Percentiles rank a stretch among this genome's conserved stretches.
Evolutionary conservation across 2,113 vertebrate species (phyloP).

Genomic region (Channa maculata): DNA sequence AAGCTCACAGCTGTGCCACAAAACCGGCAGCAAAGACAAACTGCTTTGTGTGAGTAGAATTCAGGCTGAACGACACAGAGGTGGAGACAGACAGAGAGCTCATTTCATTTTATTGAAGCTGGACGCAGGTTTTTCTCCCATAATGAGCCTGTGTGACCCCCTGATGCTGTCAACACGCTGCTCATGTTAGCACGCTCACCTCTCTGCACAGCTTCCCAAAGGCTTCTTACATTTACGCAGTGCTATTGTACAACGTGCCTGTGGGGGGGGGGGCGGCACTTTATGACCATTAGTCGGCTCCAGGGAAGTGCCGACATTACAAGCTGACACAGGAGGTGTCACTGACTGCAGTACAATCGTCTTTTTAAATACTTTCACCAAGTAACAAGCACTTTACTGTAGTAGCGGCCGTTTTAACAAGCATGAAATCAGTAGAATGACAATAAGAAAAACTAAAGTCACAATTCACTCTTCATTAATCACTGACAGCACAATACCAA

Average conservation of each 20-base stretch:
- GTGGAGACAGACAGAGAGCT: conserved; percentile 34
- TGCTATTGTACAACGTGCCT: conserved; percentile 20
- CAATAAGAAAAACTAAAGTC: too few relatives aligned
- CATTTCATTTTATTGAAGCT: conserved; percentile 60
- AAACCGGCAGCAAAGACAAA: too few relatives aligned
- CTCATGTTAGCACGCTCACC: conserved; percentile 44
- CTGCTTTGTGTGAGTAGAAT: not conserved
- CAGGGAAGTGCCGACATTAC: conserved; percentile 33
- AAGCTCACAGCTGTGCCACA: not conserved
- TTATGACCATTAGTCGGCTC: conserved; percentile 4
- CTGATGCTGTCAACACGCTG: conserved; percentile 60
- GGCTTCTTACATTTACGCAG: conserved; percentile 20
- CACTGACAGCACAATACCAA: too few relatives aligned
- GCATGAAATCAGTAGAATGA: too few relatives aligned
- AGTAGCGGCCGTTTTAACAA: too few relatives aligned
- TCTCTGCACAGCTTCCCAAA: conserved; percentile 36
- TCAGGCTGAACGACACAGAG: conserved; percentile 23
- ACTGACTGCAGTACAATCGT: conserved; percentile 5
- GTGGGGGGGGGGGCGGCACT: conserved; percentile 15
- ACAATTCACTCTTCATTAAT: too few relatives aligned
- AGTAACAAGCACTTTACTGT: too few relatives aligned
- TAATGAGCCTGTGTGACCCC: conserved; percentile 47
- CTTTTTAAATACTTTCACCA: too few relatives aligned
- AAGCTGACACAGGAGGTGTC: conserved; percentile 19
- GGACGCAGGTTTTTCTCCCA: conserved; percentile 38